Evolutionary conservation across 2,888 invertebrate species (phyloP), one percentile per base, ranked within the genome.

Genomic region (Dione juno): DNA sequence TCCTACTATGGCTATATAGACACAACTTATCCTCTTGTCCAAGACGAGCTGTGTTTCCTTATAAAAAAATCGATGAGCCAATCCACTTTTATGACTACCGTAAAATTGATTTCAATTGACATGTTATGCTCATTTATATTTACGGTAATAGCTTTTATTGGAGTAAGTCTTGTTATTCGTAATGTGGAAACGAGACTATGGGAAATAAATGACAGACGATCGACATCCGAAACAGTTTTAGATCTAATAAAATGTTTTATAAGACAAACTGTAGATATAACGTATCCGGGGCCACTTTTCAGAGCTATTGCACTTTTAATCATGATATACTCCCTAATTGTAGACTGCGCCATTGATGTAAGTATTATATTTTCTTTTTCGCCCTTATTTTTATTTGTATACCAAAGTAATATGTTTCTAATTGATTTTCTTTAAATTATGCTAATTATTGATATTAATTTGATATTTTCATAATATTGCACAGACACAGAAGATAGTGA

Each of bases 11-110:
- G 90, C 1, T 88, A 87, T 64, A 92, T 94, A 16, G 95, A 95
- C 69, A 88, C 88, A 1, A 94, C 94, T 0, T 89, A 93, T 64
- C 94, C 94, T 3, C 83, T 94, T 8, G 84, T 80, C 11, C 93
- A 94, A 72, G 94, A 95, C 72, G 93, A 93, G 77, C 76, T 95
- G 11, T 94, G 95, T 78, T 94, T 94, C 65, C 75, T 95, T 37
- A 87, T 94, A 8, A 93, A 93, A 68, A 94, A 94, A 75, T 88
- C 94, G 0, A 81, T 81, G 11, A 83, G 82, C n/a, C 92, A 94
- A 69, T 89, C 94, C 0, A 86, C 92, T 0, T 94, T 94, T 76
- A 89, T 86, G 77, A 89, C 90, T 10, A 84, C 86, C 2, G 76
- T 90, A 43, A 83, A 86, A 68, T 74, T 90, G 54, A 88, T 93